A percentile compares a stretch with the other conserved stretches of the same genome.
Conservation (phyloP, 1,140 invertebrate species). For the Bombus difficillimus region DNA sequence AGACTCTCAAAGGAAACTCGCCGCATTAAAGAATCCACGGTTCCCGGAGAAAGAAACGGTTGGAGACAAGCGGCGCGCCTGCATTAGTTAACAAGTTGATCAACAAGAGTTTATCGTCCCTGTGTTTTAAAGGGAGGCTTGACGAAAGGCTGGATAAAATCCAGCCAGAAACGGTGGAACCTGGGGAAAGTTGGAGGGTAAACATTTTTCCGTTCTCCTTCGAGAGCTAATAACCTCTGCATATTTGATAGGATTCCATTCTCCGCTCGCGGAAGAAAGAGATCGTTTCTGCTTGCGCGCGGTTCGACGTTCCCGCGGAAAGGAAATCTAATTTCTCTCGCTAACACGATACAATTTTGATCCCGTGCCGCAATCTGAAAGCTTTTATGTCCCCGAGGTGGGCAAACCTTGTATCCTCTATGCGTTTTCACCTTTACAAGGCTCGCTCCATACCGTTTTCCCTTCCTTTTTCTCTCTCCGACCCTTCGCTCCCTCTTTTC, state of each 20-base stretch:
- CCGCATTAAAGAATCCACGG: not conserved
- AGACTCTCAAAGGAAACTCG: not conserved
- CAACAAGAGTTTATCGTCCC: conserved; percentile 35
- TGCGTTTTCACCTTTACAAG: conserved; percentile 31
- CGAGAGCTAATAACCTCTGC: conserved; percentile 70
- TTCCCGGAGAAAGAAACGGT: not conserved
- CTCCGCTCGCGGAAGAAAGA: conserved; percentile 46
- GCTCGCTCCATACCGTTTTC: not conserved
- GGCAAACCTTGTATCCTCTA: conserved; percentile 50
- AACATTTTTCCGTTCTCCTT: conserved; percentile 61
- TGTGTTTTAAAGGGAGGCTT: conserved; percentile 13
- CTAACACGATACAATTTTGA: conserved; percentile 73
- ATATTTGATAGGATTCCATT: conserved; percentile 70
- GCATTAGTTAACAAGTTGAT: conserved; percentile 46
- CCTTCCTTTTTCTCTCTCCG: not conserved
- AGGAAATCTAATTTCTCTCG: conserved; percentile 69
- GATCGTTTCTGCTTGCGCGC: conserved; percentile 46
- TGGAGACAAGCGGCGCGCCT: not conserved
- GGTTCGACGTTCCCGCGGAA: conserved; percentile 13
- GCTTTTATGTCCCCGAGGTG: conserved; percentile 55
- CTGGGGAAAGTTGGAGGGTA: conserved; percentile 32
- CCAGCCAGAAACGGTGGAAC: not conserved
- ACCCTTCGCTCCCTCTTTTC: not conserved
- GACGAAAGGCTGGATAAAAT: not conserved
- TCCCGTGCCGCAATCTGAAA: conserved; percentile 58